These are phyloP conservation scores for Phoenicopterus ruber DNA, from an alignment of 2,113 vertebrate species.

Conservation along the genomic window DNA sequence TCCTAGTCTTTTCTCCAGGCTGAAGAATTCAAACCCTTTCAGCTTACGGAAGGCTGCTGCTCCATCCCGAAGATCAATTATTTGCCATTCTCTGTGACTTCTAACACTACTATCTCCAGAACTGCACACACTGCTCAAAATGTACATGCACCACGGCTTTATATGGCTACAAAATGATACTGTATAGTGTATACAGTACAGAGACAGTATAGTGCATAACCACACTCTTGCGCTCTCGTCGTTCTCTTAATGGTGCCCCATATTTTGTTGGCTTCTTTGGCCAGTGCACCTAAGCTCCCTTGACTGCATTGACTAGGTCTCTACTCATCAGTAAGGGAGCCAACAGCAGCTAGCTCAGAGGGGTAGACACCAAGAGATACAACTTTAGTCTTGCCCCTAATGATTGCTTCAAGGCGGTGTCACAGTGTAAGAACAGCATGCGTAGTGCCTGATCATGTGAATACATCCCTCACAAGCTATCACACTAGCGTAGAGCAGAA, in stretches of 20 bases:
- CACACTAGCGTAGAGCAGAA: too few species aligned
- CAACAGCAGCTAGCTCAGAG: background rate
- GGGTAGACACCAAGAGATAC: background rate
- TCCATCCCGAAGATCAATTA: background rate
- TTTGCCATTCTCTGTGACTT: background rate
- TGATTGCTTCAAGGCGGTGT: background rate
- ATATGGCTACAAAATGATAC: background rate
- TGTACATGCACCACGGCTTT: background rate
- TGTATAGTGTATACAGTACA: too few species aligned
- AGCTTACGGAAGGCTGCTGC: background rate
- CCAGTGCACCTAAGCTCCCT: rapidly evolving
- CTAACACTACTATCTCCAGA: rapidly evolving
- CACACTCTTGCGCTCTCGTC: rapidly evolving
- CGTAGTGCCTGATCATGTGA: too few species aligned
- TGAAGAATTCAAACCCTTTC: background rate
- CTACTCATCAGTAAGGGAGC: background rate
- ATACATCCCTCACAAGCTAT: background rate
- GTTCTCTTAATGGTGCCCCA: background rate
- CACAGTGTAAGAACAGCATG: too few species aligned
- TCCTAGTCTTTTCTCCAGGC: background rate
- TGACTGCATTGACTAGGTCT: background rate
- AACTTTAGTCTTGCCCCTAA: too few species aligned
- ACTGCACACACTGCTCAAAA: background rate
- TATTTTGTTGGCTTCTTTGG: background rate
- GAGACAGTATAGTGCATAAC: too few species aligned